Base-by-base conservation (phyloP, 2,797 vertebrate genomes). In the Spinus olivaceus region DNA sequence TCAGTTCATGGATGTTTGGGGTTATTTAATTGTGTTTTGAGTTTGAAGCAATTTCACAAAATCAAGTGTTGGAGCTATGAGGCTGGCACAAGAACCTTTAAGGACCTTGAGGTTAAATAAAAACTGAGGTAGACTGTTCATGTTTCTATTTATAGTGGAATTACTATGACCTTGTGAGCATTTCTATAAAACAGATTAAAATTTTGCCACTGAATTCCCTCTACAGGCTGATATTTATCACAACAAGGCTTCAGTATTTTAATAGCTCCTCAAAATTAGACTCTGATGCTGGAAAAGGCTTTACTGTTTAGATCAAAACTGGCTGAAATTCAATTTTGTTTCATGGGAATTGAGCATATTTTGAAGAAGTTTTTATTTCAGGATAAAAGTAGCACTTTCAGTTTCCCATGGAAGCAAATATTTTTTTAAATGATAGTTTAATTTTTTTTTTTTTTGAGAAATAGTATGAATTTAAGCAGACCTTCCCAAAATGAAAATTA, bases 301-400 rank as follows among this genome's bases (percentile, higher is more conserved):
- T 86, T 79, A n/a, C 51, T 81, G 21, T 91, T 96, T 91, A 92
- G 37, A 86, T 65, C 73, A 91, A 93, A 91, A 51, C 50, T 90
- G 70, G 47, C 56, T 88, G 49, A 79, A 92, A 91, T 84, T 69
- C 30, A 87, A 6, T n/a, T 92, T 44, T 49, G 24, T 84, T 92
- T 89, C 78, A 51, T 67, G 49, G 56, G 86, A 92, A 89, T 84
- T 89, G n/a, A 81, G 37, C 14, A 18, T 65, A 65, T 92, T 93
- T 93, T 81, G 25, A 86, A 44, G 6, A 86, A 77, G 28, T 24
- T 83, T 86, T 86, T 51, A 32, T 33, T 92, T 82, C 17, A 30
- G 63, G 42, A 59, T 59, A n/a, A 81, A 86, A 76, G 28, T 25
- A 74, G 21, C 41, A 53, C 50, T 71, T 63, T 63, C n/a, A 64